phyloP scores from a whole-genome alignment of 2,113 vertebrate genomes.

The Spilogale gracilis region DNA sequence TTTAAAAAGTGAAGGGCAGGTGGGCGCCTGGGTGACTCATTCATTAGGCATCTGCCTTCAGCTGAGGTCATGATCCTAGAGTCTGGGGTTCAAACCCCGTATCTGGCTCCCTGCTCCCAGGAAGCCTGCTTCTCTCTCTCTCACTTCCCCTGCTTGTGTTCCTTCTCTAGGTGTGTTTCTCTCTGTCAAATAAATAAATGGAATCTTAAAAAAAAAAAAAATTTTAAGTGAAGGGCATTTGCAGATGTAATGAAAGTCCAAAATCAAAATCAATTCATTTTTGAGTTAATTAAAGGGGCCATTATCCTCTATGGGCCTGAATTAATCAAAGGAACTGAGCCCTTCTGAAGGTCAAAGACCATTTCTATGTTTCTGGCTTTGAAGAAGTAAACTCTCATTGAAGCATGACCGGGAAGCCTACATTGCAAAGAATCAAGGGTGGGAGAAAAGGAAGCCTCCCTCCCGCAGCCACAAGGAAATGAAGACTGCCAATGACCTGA shows the following conservation, averaged over 20 bases:
- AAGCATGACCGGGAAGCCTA: not conserved
- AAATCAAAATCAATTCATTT: not conserved
- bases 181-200: too few species aligned
- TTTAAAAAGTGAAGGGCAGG: not conserved
- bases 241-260: not conserved
- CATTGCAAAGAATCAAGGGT: not conserved
- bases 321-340: not conserved
- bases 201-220: too few species aligned
- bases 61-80: too few species aligned
- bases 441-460: not conserved
- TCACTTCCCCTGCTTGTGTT: too few species aligned
- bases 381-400: not conserved
- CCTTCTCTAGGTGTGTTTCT: too few species aligned
- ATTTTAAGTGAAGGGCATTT: not conserved
- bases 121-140: too few species aligned
- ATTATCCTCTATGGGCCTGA: not conserved
- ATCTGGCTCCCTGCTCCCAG: too few species aligned
- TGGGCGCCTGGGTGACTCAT: too few species aligned
- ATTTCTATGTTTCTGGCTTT: not conserved
- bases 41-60: too few species aligned
- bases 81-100: too few species aligned
- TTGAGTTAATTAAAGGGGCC: not conserved
- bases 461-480: not conserved
- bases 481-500: not conserved
- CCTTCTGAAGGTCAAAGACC: not conserved